Base-by-base conservation (phyloP, 2,888 invertebrate species). In the Luperina testacea region DNA sequence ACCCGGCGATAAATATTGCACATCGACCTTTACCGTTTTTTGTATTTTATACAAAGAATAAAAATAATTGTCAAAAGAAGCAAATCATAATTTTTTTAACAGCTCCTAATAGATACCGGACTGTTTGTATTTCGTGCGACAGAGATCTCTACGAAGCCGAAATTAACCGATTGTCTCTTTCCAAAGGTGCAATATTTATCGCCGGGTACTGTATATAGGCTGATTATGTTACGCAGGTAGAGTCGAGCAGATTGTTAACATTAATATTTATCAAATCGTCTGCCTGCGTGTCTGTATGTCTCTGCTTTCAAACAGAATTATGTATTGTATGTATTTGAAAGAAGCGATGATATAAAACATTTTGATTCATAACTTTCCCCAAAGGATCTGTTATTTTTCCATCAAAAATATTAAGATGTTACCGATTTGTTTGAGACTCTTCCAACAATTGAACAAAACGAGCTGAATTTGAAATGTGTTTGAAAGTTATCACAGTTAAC, bases 401-500 rank as follows among this genome's bases (percentile, higher is more conserved):
- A 85, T 78, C 38, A 6, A 48, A 75, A 48, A 76, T 51, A 27
- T 38, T 67, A 61, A 67, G 63, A 85, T 64, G 32, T 70, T 70
- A 57, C 75, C 32, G 70, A 75, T 59, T 78, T 73, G 64, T 71
- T 72, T 17, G 27, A 75, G 48, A 71, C 61, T 85, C 48, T 15
- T 73, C 57, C 17, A 68, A 78, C 64, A 78, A 80, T 71, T 72
- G 32, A 71, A 70, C 69, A 67, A 78, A 75, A 81, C 76, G 74
- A 77, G 42, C 72, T 27, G 61, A 80, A 72, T 81, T 61, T 20
- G 76, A 61, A 76, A 61, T 38, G 20, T 61, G 51, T 78, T 80
- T 79, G 38, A 77, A 80, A 84, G 84, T 82, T 78, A 82, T 85
- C 74, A 27, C 72, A 59, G 77, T 80, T 72, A 88, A 87, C 77